Conservation (phyloP, 2,797 vertebrate species). For the Brachyrhaphis roseni region DNA sequence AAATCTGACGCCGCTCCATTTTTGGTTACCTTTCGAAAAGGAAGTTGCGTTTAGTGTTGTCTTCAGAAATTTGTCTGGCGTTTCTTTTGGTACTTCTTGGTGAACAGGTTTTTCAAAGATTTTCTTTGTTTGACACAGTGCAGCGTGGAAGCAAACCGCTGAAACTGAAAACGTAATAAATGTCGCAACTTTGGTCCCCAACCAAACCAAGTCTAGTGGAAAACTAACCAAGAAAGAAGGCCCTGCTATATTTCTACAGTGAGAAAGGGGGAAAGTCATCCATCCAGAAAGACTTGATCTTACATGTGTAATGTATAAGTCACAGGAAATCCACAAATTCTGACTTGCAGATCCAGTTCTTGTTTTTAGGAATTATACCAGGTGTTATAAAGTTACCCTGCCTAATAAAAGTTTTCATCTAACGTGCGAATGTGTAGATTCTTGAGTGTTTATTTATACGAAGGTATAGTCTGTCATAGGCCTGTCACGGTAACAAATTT, state of each 20-base stretch:
- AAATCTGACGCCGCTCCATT: neutral
- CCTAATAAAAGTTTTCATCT: neutral
- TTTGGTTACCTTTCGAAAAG: neutral
- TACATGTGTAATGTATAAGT: neutral
- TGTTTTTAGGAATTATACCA: neutral
- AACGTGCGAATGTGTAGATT: neutral
- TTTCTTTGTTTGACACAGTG: neutral
- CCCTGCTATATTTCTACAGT: neutral
- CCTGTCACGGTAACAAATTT: no score
- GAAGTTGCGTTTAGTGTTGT: neutral
- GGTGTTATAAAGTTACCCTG: neutral
- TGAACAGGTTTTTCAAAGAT: neutral
- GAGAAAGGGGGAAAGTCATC: neutral
- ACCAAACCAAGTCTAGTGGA: neutral
- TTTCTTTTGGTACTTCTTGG: neutral
- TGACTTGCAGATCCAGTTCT: neutral
- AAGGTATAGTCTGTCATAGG: neutral
- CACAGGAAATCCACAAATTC: neutral
- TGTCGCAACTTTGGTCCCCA: neutral
- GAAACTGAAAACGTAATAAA: neutral
- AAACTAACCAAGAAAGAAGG: neutral
- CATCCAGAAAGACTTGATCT: no score
- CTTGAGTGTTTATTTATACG: neutral
- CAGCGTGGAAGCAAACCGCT: no score
- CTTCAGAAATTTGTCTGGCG: neutral